These are phyloP conservation scores for Drepana falcataria DNA, from an alignment of 2,888 invertebrate genomes.

Conservation along the genomic window DNA sequence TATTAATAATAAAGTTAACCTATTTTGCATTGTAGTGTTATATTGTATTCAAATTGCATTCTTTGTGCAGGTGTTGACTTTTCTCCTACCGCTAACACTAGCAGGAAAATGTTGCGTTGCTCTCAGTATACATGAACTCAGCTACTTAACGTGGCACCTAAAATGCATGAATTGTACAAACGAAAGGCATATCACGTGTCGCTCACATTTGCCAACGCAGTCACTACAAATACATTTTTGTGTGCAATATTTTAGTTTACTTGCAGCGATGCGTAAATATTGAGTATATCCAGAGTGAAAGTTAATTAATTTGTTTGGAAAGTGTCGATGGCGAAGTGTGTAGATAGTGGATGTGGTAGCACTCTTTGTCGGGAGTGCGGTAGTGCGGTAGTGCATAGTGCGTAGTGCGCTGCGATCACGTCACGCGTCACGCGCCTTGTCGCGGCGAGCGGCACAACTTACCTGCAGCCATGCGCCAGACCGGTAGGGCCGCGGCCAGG, in stretches of 20 bases:
- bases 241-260: neutral
- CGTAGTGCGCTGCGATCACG: neutral
- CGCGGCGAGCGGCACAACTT: conserved; percentile 20
- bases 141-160: conserved; percentile 38
- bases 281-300: conserved; percentile 31
- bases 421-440: conserved; percentile 9
- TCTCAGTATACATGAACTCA: conserved; percentile 56
- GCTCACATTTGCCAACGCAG: conserved; percentile 53
- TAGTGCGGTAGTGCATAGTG: conserved; percentile 18
- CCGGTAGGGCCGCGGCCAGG: conserved; percentile 18
- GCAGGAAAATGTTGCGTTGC: conserved; percentile 78
- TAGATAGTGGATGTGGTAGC: conserved; percentile 71
- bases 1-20: conserved; percentile 57
- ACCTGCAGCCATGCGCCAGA: conserved; percentile 38
- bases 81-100: conserved; percentile 75
- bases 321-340: conserved; percentile 52
- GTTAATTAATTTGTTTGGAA: conserved; percentile 66
- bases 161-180: conserved; percentile 62
- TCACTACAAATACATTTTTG: conserved; percentile 16
- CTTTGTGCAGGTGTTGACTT: conserved; percentile 77
- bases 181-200: conserved; percentile 53
- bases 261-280: neutral
- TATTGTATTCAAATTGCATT: conserved; percentile 71
- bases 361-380: conserved; percentile 3
- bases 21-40: conserved; percentile 75